Conservation (phyloP, 2,113 vertebrate species). For the Apistogramma diplotaenia region DNA sequence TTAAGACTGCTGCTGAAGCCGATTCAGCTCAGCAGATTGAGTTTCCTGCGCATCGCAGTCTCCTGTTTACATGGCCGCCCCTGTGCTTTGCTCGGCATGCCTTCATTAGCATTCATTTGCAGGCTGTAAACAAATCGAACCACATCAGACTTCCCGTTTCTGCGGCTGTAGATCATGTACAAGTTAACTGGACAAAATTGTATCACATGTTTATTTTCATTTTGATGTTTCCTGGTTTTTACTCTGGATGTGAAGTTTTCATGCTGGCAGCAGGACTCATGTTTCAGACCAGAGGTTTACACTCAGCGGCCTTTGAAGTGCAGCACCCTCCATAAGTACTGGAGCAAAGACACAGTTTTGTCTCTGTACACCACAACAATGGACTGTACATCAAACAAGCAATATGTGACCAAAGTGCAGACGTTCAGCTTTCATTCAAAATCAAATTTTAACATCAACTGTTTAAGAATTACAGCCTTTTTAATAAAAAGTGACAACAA, state of each 20-base stretch:
- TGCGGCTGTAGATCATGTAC: neutral
- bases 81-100: neutral
- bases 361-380: too few relatives aligned
- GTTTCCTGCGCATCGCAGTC: neutral
- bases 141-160: neutral
- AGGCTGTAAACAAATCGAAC: conserved; percentile 20
- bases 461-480: too few relatives aligned
- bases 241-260: neutral
- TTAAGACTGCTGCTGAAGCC: neutral
- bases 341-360: too few relatives aligned
- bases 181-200: neutral
- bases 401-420: too few relatives aligned
- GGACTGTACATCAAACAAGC: too few relatives aligned
- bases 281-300: neutral
- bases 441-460: too few relatives aligned
- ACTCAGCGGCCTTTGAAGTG: neutral
- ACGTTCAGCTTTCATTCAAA: too few relatives aligned
- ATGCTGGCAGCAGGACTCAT: neutral
- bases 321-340: too few relatives aligned
- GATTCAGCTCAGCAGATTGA: neutral
- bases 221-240: neutral
- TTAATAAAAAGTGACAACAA: too few relatives aligned
- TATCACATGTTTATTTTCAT: neutral
- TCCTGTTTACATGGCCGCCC: neutral
- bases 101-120: neutral